Conservation (phyloP, 2,888 invertebrate genomes). For the Drosophila prolongata region DNA sequence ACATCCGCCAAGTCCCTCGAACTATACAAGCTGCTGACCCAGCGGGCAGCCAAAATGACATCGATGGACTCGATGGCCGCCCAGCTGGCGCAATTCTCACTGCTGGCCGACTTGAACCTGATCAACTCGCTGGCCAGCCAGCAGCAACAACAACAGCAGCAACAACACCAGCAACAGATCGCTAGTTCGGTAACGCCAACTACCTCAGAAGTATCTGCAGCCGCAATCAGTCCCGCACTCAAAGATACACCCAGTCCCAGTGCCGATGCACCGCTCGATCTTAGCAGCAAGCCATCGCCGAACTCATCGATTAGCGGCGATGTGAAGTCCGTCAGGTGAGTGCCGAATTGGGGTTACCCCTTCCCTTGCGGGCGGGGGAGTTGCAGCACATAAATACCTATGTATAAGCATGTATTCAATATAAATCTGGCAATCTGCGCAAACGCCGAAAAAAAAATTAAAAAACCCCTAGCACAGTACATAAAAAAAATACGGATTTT, state of each 20-base stretch:
- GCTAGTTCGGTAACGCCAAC: constrained; percentile 83
- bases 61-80: constrained; percentile 89
- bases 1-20: constrained; percentile 52
- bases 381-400: constrained; percentile 23
- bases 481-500: constrained; percentile 34
- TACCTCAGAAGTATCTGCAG: constrained; percentile 84
- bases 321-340: constrained; percentile 88
- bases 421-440: constrained; percentile 56
- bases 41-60: constrained; percentile 85
- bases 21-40: constrained; percentile 78
- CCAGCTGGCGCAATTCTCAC: constrained; percentile 83
- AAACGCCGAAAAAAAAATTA: constrained; percentile 63
- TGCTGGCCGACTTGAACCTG: constrained; percentile 63
- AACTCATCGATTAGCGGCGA: constrained; percentile 84
- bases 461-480: constrained; percentile 43
- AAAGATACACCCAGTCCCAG: constrained; percentile 85
- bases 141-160: constrained; percentile 54
- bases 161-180: constrained; percentile 61
- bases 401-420: constrained; percentile 29
- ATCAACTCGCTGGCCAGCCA: constrained; percentile 70
- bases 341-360: constrained; percentile 26
- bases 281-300: constrained; percentile 91
- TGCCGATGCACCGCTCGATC: constrained; percentile 89
- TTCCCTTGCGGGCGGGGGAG: not conserved
- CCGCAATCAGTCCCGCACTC: constrained; percentile 83